These are phyloP conservation scores for Palloptera scutellata DNA, from an alignment of 2,888 invertebrate genomes.

Conservation along the genomic window DNA sequence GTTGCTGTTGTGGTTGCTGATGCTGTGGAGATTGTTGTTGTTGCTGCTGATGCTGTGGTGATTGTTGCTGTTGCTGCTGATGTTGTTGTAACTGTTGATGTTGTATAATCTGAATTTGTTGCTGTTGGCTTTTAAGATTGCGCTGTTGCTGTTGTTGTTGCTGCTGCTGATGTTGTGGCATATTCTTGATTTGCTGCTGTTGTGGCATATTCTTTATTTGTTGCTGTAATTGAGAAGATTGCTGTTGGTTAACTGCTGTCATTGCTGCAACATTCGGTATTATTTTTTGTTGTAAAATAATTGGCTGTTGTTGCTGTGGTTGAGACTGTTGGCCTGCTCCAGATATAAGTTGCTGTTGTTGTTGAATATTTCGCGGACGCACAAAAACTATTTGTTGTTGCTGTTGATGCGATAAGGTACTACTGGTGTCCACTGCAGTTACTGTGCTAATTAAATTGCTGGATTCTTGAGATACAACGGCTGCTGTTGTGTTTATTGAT, in stretches of 20 bases:
- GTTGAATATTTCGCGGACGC: constrained; percentile 50
- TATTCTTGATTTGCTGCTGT: constrained; percentile 1
- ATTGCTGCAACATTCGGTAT: constrained; percentile 55
- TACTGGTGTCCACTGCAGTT: constrained; percentile 5
- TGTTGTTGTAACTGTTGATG: constrained; percentile 37
- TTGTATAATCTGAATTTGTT: constrained; percentile 42
- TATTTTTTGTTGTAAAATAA: constrained; percentile 58
- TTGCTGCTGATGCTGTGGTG: constrained; percentile 32
- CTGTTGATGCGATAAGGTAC: constrained; percentile 23
- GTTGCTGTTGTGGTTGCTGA: constrained; percentile 37
- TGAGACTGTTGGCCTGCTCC: constrained; percentile 36
- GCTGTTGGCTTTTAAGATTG: constrained; percentile 42
- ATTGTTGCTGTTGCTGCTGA: constrained; percentile 29
- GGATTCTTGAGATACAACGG: constrained; percentile 6
- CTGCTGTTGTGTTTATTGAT: constrained; percentile 31
- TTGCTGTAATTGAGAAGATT: constrained; percentile 39
- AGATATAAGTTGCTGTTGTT: constrained; percentile 39
- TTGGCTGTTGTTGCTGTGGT: constrained; percentile 47
- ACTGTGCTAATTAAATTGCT: constrained; percentile 21
- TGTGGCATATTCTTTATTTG: constrained; percentile 34
- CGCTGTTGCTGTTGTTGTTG: constrained; percentile 46
- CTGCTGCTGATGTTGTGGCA: constrained; percentile 31
- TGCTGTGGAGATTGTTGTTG: constrained; percentile 36
- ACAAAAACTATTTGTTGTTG: constrained; percentile 57
- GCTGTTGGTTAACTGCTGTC: constrained; percentile 38